Conservation (phyloP, 2,888 invertebrate genomes). For the Anthrax anthrax region DNA sequence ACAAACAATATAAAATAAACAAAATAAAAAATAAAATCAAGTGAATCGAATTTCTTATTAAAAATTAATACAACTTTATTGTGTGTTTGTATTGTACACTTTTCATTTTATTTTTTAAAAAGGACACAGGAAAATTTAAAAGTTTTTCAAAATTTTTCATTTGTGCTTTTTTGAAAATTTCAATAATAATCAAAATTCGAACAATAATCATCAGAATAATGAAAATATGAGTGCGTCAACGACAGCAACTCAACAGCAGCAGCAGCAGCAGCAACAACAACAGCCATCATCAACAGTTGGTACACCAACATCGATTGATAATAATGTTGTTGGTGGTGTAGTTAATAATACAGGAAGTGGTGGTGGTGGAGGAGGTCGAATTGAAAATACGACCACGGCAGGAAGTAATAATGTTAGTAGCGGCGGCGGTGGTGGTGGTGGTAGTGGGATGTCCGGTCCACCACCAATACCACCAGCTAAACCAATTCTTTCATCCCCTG, state of each 20-base stretch:
- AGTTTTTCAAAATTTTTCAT: neutral
- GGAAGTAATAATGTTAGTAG: neutral
- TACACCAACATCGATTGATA: neutral
- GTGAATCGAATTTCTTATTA: too few species aligned
- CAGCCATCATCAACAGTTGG: neutral
- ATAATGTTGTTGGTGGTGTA: neutral
- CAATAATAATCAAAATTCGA: neutral
- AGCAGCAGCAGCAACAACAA: too few species aligned
- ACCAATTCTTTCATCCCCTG: constrained; percentile 20
- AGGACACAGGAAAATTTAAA: too few species aligned
- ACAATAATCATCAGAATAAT: neutral
- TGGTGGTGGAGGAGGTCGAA: neutral
- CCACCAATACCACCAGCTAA: constrained; percentile 20
- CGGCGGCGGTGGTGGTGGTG: neutral
- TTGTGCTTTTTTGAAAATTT: neutral
- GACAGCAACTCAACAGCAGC: neutral
- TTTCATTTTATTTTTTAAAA: too few species aligned
- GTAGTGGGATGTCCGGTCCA: constrained; percentile 9
- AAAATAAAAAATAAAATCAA: too few species aligned
- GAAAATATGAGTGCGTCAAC: constrained; percentile 5
- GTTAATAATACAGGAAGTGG: neutral
- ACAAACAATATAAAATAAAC: too few species aligned
- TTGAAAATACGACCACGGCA: neutral
- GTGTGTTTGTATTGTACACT: too few species aligned
- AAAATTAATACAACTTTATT: too few species aligned